Conservation (phyloP, 2,113 vertebrate genomes). For the Paratilapia polleni region DNA sequence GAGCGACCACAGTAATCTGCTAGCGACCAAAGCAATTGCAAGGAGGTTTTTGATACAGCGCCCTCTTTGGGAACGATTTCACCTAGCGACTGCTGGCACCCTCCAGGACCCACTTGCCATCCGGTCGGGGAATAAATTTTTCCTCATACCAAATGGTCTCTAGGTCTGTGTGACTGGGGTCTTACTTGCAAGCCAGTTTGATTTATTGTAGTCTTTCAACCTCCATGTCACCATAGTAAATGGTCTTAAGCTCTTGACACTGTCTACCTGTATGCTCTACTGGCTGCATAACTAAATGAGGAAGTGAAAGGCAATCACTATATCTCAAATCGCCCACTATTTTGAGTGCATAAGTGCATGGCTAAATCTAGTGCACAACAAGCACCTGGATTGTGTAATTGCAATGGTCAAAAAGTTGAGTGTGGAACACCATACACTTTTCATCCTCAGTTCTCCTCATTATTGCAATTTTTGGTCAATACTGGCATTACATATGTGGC, state of each 20-base stretch:
- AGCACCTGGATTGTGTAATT: no score
- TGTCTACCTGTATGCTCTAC: no score
- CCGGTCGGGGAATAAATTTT: neutral
- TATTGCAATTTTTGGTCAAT: neutral
- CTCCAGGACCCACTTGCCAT: neutral
- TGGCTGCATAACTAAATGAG: neutral
- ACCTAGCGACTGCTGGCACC: accelerated
- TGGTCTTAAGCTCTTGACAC: neutral
- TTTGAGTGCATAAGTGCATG: neutral
- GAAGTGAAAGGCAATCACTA: neutral
- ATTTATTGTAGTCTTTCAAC: neutral
- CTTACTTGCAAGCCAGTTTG: neutral
- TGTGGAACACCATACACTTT: no score
- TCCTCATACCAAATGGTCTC: neutral
- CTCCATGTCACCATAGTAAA: neutral
- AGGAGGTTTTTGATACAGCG: neutral
- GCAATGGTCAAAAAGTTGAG: no score
- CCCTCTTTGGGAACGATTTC: neutral
- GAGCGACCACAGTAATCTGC: no score
- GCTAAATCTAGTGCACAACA: no score
- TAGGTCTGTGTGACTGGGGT: neutral
- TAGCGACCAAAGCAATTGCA: neutral
- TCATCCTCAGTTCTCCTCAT: neutral
- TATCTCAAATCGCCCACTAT: neutral
- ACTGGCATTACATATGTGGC: neutral